Conservation (phyloP, 1,140 invertebrate species). For the Sarcophaga bullata region DNA sequence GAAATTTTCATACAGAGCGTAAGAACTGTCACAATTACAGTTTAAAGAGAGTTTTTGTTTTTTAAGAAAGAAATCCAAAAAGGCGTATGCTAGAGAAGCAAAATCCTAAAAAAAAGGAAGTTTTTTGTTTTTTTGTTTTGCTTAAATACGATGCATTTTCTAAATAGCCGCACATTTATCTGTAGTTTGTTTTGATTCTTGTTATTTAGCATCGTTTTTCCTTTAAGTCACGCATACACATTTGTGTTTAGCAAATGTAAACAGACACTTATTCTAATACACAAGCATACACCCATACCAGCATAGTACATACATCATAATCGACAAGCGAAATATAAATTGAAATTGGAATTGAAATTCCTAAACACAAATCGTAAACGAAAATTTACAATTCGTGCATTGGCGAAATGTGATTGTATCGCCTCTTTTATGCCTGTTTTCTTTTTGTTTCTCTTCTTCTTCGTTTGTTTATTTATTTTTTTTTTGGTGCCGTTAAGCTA, state of each 20-base stretch:
- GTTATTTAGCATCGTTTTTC: conserved; percentile 39
- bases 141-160: neutral
- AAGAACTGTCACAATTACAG: neutral
- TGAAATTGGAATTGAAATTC: neutral
- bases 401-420: neutral
- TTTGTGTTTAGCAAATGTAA: too few species aligned
- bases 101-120: too few species aligned
- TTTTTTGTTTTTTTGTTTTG: neutral
- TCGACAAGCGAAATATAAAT: too few species aligned
- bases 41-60: neutral
- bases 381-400: conserved; percentile 1
- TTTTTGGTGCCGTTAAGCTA: too few species aligned
- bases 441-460: too few species aligned
- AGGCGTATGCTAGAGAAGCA: neutral
- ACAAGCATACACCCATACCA: too few species aligned
- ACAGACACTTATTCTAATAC: too few species aligned
- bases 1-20: neutral
- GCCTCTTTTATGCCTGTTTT: neutral
- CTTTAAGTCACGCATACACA: conserved; percentile 5
- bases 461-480: too few species aligned
- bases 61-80: too few species aligned
- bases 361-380: neutral
- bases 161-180: conserved; percentile 32
- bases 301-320: too few species aligned
- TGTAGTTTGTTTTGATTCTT: conserved; percentile 40